Evolutionary conservation across 2,113 vertebrate species (phyloP).

Genomic region (Carlito syrichta): DNA sequence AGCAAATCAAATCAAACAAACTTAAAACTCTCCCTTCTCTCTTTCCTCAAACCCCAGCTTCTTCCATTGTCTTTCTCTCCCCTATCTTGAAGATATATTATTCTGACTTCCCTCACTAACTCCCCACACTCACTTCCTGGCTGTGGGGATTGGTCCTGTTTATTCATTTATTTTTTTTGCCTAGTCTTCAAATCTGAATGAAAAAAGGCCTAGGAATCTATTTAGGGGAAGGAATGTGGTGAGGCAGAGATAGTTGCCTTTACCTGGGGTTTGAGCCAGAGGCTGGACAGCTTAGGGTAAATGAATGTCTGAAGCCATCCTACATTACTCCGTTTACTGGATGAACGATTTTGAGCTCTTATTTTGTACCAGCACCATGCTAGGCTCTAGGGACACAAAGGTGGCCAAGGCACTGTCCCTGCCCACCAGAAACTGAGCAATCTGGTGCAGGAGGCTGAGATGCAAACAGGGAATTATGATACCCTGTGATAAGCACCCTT

Average conservation of each 20-base stretch:
- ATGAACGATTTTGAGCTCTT: background rate
- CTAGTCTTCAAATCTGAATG: background rate
- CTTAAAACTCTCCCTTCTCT: background rate
- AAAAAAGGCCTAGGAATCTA: background rate
- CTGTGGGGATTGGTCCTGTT: too few relatives aligned
- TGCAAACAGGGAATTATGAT: background rate
- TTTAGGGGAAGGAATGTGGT: background rate
- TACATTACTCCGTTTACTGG: rapidly evolving
- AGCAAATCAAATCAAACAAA: background rate
- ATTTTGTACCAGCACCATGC: background rate
- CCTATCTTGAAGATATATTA: background rate
- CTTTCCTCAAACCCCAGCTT: background rate
- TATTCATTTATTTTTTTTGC: background rate
- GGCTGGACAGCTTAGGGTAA: background rate
- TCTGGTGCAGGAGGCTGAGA: background rate
- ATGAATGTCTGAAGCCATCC: background rate
- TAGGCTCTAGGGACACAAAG: background rate
- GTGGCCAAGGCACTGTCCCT: background rate
- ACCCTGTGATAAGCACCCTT: background rate
- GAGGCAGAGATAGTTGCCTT: background rate
- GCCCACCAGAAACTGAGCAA: background rate
- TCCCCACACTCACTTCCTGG: background rate
- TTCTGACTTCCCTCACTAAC: background rate
- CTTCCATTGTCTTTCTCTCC: background rate
- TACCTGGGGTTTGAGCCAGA: background rate